Percentiles rank a stretch among this genome's conserved stretches.
These are phyloP conservation scores for Hylomyscus alleni DNA, from an alignment of 2,797 vertebrate genomes.

Conservation along the genomic window DNA sequence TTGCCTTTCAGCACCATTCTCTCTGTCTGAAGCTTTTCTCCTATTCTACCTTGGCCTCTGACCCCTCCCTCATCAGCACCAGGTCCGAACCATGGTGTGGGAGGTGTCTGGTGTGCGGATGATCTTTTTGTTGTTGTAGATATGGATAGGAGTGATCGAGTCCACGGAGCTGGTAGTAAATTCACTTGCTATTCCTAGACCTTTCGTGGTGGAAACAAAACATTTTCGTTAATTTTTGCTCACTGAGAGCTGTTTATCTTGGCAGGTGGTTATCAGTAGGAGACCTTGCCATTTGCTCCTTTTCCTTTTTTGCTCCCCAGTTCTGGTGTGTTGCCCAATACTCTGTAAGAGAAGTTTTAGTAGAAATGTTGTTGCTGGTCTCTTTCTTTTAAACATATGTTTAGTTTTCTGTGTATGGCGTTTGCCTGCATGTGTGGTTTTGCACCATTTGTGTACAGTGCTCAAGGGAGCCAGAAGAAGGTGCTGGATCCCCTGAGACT, in stretches of 20 bases:
- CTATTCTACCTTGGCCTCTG: background rate
- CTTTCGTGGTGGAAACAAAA: constrained; percentile 43
- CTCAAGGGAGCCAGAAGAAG: background rate
- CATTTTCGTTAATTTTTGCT: constrained; percentile 1
- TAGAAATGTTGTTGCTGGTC: constrained; percentile 10
- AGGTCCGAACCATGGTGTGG: background rate
- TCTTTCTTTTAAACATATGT: background rate
- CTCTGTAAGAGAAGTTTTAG: constrained; percentile 21
- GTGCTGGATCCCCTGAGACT: background rate
- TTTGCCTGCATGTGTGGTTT: background rate
- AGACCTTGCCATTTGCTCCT: constrained; percentile 45
- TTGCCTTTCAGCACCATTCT: background rate
- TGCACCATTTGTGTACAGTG: background rate
- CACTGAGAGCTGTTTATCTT: constrained; percentile 36
- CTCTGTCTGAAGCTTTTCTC: background rate
- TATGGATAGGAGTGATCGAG: background rate
- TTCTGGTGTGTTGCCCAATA: constrained; percentile 45
- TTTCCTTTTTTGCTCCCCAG: constrained; percentile 28
- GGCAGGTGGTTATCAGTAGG: background rate
- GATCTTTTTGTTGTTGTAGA: background rate
- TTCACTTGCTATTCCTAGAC: background rate
- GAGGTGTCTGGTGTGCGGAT: background rate
- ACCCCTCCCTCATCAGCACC: background rate
- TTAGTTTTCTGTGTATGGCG: background rate
- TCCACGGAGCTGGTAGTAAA: constrained; percentile 29